Evolutionary conservation across 2,797 vertebrate species (phyloP).

Genomic region (Sciurus vulgaris): DNA sequence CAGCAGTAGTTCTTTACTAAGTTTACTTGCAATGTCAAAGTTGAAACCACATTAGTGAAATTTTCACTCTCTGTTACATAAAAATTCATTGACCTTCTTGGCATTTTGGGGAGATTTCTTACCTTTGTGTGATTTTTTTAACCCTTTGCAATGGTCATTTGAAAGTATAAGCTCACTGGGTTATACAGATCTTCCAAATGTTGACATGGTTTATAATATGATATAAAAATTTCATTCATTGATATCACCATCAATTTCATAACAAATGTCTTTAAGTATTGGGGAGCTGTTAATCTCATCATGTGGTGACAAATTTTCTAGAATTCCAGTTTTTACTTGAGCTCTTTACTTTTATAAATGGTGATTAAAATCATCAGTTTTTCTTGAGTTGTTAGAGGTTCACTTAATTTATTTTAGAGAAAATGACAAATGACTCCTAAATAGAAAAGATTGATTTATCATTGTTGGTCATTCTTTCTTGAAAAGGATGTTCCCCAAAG

Average conservation of each 20-base stretch:
- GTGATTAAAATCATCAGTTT: background rate
- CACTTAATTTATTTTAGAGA: background rate
- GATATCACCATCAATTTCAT: background rate
- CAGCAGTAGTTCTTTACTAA: background rate
- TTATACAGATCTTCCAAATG: background rate
- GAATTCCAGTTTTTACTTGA: conserved; percentile 47
- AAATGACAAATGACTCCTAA: background rate
- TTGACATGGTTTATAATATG: background rate
- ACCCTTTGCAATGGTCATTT: background rate
- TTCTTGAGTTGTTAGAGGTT: background rate
- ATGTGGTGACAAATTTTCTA: background rate
- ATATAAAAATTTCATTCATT: background rate
- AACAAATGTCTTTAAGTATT: background rate
- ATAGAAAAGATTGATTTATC: background rate
- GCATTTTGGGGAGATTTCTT: background rate
- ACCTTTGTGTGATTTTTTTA: background rate
- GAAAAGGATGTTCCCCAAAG: background rate
- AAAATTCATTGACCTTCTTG: background rate
- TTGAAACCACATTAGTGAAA: background rate
- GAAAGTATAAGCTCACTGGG: background rate
- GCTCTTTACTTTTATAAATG: conserved; percentile 22
- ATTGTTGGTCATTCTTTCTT: background rate
- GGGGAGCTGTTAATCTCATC: background rate
- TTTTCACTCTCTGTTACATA: background rate
- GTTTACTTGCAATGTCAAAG: background rate